These are phyloP conservation scores for Polymixis flavicincta DNA, from an alignment of 2,888 invertebrate species.

Conservation along the genomic window DNA sequence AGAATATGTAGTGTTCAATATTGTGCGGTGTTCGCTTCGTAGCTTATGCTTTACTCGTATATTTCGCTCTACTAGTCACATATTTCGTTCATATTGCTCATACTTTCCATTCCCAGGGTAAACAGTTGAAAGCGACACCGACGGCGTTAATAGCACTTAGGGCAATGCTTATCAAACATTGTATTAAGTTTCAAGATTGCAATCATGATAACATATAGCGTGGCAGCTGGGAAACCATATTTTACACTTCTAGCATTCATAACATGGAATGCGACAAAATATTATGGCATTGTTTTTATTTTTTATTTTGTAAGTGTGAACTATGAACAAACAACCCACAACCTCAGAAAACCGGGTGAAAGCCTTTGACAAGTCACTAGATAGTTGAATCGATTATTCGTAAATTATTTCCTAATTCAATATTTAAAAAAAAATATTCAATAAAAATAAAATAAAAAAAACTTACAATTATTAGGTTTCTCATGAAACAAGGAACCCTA, in stretches of 20 bases:
- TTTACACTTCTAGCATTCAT: neutral
- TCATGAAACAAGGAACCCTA: conserved; percentile 18
- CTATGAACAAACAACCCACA: neutral
- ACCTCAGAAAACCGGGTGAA: neutral
- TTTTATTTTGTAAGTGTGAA: neutral
- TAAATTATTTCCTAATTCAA: too few relatives aligned
- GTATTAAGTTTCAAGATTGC: conserved; percentile 61
- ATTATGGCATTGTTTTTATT: too few relatives aligned
- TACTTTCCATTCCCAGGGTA: conserved; percentile 43
- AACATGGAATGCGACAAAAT: neutral
- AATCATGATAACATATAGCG: conserved; percentile 39
- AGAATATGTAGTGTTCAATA: too few relatives aligned
- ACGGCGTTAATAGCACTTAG: conserved; percentile 55
- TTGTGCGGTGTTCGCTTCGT: too few relatives aligned
- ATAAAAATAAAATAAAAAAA: too few relatives aligned
- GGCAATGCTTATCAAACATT: conserved; percentile 61
- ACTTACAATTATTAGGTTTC: too few relatives aligned
- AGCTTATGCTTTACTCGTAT: too few relatives aligned
- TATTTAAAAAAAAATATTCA: too few relatives aligned
- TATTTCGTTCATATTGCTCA: conserved; percentile 11
- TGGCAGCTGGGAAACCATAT: conserved; percentile 12
- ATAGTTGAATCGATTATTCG: too few relatives aligned
- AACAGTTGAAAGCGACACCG: conserved; percentile 63
- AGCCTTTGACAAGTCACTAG: too few relatives aligned
- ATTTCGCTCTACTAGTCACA: neutral